phyloP scores from a whole-genome alignment of 2,888 invertebrate species.

The Plebejus argus region DNA sequence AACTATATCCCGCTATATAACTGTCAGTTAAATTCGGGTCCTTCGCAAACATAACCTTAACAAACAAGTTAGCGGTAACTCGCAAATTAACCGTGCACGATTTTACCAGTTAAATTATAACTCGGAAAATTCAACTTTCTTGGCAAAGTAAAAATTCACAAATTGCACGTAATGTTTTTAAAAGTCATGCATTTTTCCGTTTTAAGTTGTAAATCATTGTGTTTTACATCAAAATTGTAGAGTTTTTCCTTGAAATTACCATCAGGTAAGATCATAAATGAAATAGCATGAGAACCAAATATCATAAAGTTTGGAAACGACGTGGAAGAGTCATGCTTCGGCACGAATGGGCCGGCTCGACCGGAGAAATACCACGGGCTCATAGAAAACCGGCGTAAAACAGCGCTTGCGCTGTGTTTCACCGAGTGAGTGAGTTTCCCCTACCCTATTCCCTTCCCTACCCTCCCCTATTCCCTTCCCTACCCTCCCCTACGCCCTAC shows the following conservation, averaged over 20 bases:
- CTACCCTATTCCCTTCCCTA: fast-evolving
- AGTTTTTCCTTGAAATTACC: not conserved
- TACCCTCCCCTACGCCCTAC: no score
- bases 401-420: no score
- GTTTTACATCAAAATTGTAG: not conserved
- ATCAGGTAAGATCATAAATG: not conserved
- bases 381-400: no score
- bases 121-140: not conserved
- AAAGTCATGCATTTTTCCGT: not conserved
- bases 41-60: slow-evolving; percentile 23
- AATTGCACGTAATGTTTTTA: slow-evolving; percentile 2
- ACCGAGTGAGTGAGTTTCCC: no score
- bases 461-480: no score
- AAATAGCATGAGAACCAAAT: not conserved
- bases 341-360: no score
- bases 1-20: slow-evolving; percentile 23
- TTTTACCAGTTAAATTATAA: slow-evolving; percentile 11
- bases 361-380: no score
- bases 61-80: slow-evolving; percentile 35
- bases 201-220: not conserved
- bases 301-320: not conserved
- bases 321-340: no score
- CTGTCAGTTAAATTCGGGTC: slow-evolving; percentile 22
- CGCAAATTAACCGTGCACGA: slow-evolving; percentile 34
- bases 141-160: not conserved